Percentiles rank a stretch among this genome's conserved stretches.
These are phyloP conservation scores for Euphonia xanthogaster DNA, from an alignment of 2,797 vertebrate genomes.

Conservation along the genomic window DNA sequence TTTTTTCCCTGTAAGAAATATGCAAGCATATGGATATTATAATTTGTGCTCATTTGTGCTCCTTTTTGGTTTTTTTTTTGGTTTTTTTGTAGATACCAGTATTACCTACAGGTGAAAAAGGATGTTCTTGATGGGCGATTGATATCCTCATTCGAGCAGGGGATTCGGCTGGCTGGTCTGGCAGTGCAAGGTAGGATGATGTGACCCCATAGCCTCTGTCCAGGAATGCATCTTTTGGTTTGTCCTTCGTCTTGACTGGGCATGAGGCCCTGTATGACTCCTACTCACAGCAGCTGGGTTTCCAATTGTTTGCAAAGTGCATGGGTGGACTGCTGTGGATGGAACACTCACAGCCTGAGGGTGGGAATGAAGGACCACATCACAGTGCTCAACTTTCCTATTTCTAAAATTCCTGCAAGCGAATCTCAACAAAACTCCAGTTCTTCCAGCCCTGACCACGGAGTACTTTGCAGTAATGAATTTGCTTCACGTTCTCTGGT, in stretches of 20 bases:
- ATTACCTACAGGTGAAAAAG: constrained; percentile 97
- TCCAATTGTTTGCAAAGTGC: neutral
- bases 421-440: neutral
- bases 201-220: neutral
- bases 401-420: neutral
- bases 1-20: neutral
- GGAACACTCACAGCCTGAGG: neutral
- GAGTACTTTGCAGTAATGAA: constrained; percentile 27
- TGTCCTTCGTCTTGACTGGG: neutral
- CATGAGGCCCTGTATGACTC: neutral
- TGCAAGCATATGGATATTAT: neutral
- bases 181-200: constrained; percentile 89
- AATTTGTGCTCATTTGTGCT: neutral
- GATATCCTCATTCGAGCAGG: constrained; percentile 87
- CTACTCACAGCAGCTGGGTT: neutral
- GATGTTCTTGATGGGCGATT: constrained; percentile 90
- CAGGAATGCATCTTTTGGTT: neutral
- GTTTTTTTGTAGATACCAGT: constrained; percentile 86
- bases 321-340: neutral
- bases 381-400: neutral
- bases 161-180: constrained; percentile 89
- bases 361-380: neutral
- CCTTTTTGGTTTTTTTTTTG: neutral
- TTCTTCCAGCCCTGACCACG: neutral
- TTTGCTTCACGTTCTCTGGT: constrained; percentile 41